Evolutionary conservation across 2,113 vertebrate species (phyloP).

Genomic region (Festucalex cinctus): DNA sequence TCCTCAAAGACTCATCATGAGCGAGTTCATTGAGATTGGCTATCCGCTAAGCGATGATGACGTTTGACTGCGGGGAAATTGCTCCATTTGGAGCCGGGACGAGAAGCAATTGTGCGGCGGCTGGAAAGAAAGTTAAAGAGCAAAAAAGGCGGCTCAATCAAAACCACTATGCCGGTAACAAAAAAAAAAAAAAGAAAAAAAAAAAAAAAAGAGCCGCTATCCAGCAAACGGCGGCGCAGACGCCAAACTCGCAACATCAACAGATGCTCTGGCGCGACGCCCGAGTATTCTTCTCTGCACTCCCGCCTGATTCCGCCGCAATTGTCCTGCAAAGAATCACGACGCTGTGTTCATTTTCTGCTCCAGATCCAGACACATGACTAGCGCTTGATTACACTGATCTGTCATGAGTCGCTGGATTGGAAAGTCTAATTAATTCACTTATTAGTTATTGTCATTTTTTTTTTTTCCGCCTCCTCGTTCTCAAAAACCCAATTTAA

Average conservation of each 20-base stretch:
- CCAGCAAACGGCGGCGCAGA: conserved; percentile 14
- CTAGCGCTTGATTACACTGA: conserved; percentile 49
- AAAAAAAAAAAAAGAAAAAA: too few species aligned
- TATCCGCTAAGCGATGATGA: neutral
- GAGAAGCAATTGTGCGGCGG: conserved; percentile 40
- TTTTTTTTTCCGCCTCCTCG: neutral
- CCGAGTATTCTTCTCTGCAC: conserved; percentile 7
- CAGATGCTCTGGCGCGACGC: conserved; percentile 21
- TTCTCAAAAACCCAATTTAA: neutral
- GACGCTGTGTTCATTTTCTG: conserved; percentile 7
- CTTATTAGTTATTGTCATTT: conserved; percentile 50
- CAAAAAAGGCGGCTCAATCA: conserved; percentile 35
- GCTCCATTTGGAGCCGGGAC: conserved; percentile 41
- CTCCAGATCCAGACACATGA: conserved; percentile 35
- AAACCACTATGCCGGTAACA: neutral
- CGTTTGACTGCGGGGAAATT: conserved; percentile 25
- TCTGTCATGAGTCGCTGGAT: conserved; percentile 56
- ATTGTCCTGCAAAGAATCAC: conserved; percentile 8
- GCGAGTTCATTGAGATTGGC: conserved; percentile 3
- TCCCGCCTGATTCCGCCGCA: conserved; percentile 17
- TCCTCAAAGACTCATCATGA: neutral
- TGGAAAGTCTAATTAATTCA: conserved; percentile 49
- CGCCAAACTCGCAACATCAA: conserved; percentile 32
- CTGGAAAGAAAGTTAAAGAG: conserved; percentile 15
- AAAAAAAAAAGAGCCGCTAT: conserved; percentile 6